phyloP scores from a whole-genome alignment of 1,140 invertebrate genomes.

The Temnothorax curvispinosus region DNA sequence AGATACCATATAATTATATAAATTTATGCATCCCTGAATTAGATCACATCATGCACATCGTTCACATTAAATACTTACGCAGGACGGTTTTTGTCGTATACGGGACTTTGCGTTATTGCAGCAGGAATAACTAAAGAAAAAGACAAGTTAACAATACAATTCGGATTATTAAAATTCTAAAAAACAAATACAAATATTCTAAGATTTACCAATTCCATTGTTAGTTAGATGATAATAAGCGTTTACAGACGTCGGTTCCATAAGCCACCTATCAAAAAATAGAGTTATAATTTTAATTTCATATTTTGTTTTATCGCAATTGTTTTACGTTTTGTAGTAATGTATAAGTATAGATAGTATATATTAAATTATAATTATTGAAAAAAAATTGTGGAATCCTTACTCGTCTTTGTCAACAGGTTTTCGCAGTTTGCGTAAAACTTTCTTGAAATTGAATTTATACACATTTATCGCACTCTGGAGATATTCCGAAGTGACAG shows the following conservation, averaged over 20 bases:
- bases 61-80: background rate
- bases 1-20: background rate
- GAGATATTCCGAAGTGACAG: background rate
- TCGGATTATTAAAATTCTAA: background rate
- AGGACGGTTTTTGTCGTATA: background rate
- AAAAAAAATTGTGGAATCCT: background rate
- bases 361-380: no score
- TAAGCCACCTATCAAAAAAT: background rate
- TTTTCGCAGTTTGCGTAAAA: background rate
- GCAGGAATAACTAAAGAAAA: conserved; percentile 11
- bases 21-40: background rate
- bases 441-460: background rate
- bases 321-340: background rate
- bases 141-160: background rate
- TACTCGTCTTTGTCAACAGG: background rate
- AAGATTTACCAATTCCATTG: conserved; percentile 13
- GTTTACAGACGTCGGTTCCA: background rate
- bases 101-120: conserved; percentile 12
- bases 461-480: background rate
- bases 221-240: conserved; percentile 12
- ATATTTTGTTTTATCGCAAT: background rate
- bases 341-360: no score
- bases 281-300: background rate
- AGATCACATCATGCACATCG: background rate
- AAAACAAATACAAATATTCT: background rate